Percentiles rank a stretch among this genome's conserved stretches.
These are phyloP conservation scores for Rhodophaea formosa DNA, from an alignment of 2,888 invertebrate species.

Conservation along the genomic window DNA sequence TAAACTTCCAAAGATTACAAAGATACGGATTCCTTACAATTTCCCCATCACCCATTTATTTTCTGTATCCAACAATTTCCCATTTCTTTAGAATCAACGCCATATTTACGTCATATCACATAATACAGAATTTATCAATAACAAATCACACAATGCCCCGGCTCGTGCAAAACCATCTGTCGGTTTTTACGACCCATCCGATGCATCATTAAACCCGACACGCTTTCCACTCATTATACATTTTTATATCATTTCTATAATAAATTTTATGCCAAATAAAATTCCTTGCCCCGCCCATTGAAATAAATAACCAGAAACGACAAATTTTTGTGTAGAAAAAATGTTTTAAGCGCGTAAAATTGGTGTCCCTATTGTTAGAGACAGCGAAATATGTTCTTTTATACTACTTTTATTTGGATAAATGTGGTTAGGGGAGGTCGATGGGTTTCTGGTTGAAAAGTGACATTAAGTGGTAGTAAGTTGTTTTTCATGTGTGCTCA, in stretches of 20 bases:
- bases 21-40: no score
- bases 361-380: slow-evolving; percentile 37
- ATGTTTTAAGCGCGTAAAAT: slow-evolving; percentile 47
- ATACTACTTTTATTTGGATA: slow-evolving; percentile 45
- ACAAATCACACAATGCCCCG: slow-evolving; percentile 27
- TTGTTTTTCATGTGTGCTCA: slow-evolving; percentile 19
- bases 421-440: slow-evolving; percentile 30
- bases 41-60: no score
- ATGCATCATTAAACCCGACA: slow-evolving; percentile 68
- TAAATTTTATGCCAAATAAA: slow-evolving; percentile 76
- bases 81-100: background rate
- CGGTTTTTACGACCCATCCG: slow-evolving; percentile 49
- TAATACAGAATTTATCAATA: slow-evolving; percentile 18
- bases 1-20: no score
- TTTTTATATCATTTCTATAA: slow-evolving; percentile 70
- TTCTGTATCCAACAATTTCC: background rate
- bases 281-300: slow-evolving; percentile 58
- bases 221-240: slow-evolving; percentile 74
- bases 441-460: slow-evolving; percentile 19
- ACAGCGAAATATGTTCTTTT: slow-evolving; percentile 27
- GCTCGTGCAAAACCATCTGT: slow-evolving; percentile 63
- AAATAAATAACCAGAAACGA: slow-evolving; percentile 31
- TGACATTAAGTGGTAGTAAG: slow-evolving; percentile 21
- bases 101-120: slow-evolving; percentile 8
- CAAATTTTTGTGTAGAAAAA: slow-evolving; percentile 29